Base-by-base conservation (phyloP, 2,113 vertebrate species). In the Caranx ignobilis region DNA sequence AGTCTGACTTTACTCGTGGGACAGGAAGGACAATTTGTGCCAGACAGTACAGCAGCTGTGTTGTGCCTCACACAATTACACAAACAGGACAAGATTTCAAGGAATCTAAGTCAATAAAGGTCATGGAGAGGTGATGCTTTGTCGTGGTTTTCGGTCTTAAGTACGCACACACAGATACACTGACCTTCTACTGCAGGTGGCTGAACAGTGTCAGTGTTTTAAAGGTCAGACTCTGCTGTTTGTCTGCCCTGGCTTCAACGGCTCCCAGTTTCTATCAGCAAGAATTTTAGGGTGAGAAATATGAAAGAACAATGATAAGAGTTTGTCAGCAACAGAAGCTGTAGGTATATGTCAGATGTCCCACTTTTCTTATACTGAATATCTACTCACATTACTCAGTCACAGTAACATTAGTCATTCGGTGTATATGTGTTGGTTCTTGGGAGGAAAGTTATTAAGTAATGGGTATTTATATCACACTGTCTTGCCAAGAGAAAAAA, bases 151-250 rank as follows among this genome's bases (percentile, higher is more conserved):
- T 31, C 63, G 12, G 21, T 7, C 9, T 4, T 52, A 41, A 21
- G 35, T 65, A 60, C 39, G 50, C 26, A n/a, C n/a, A 59, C 64
- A 19, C 57, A 62, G 41, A 81, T 62, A 71, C 37, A 1, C 4
- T 89, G 80, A 91, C 87, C 83, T 88, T 90, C 85, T 63, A 16
- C 47, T 83, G 81, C 85, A 85, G 82, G 87, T 85, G 62, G 59
- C 48, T 74, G 35, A 82, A 45, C 32, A n/a, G 68, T 62, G 76
- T 68, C 69, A 71, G 77, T 72, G 50, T 76, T 82, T 68, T 63
- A 78, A 88, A 86, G 77, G 74, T 78, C 85, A 84, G 26, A 75
- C 57, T 19, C 7, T 41, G 32, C 21, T 75, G 67, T 88, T 73
- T 87, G 76, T 82, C 83, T 84, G 59, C 11, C 3, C 39, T 18